Conservation (phyloP, 2,888 invertebrate species). For the Ectemnius cavifrons region DNA sequence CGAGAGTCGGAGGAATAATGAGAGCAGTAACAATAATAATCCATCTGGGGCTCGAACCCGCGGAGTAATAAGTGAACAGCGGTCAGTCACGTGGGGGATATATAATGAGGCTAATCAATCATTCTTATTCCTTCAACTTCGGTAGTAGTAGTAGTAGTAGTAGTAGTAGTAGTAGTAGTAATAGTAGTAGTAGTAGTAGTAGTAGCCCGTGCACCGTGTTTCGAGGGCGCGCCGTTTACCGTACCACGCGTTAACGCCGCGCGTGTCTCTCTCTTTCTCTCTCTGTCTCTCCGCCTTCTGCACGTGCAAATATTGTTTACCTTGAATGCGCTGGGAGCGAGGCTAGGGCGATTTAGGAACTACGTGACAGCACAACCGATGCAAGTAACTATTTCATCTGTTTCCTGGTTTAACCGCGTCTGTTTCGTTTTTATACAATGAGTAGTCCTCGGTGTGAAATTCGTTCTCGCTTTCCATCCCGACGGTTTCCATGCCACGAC, state of each 20-base stretch:
- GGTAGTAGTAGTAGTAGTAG: no score
- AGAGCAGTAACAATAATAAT: background rate
- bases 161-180: background rate
- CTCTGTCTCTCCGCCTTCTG: no score
- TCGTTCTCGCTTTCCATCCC: conserved; percentile 29
- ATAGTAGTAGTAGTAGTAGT: no score
- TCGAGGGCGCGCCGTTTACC: conserved; percentile 52
- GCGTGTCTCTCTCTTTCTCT: conserved; percentile 37
- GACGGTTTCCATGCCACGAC: conserved; percentile 55
- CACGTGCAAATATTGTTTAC: no score
- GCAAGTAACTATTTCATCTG: conserved; percentile 76
- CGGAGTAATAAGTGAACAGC: conserved; percentile 7
- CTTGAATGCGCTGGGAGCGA: conserved; percentile 73
- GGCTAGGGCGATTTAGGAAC: conserved; percentile 78
- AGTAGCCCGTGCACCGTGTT: conserved; percentile 21
- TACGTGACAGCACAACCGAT: conserved; percentile 78
- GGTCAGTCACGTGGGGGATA: background rate
- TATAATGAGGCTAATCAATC: conserved; percentile 34
- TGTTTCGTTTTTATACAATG: conserved; percentile 53
- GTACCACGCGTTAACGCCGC: conserved; percentile 53
- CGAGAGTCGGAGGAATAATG: conserved; percentile 38
- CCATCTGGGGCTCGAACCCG: conserved; percentile 2
- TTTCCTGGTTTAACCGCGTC: conserved; percentile 39
- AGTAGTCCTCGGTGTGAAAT: conserved; percentile 36
- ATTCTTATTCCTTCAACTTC: conserved; percentile 35